Evolutionary conservation across 2,113 vertebrate species (phyloP).

Genomic region (Cheirogaleus medius): DNA sequence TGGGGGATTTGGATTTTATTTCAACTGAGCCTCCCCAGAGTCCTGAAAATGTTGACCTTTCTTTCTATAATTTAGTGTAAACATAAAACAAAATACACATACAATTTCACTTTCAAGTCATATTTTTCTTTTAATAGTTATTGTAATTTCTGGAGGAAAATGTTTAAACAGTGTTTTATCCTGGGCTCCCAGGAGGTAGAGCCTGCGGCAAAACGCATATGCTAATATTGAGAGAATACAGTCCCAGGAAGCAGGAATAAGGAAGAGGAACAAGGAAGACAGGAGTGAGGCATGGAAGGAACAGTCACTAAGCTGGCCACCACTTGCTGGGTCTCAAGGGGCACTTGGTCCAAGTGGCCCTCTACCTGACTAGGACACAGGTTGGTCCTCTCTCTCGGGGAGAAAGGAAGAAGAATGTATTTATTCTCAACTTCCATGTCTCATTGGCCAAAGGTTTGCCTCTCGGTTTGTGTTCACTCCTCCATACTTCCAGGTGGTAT

Average conservation of each 20-base stretch:
- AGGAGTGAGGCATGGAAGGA: background rate
- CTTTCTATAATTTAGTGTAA: background rate
- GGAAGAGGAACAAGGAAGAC: no score
- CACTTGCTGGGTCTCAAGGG: background rate
- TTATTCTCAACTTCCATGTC: background rate
- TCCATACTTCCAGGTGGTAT: no score
- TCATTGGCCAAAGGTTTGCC: background rate
- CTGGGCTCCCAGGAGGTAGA: background rate
- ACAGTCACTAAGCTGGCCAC: background rate
- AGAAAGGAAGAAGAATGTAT: background rate
- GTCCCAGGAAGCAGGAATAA: background rate
- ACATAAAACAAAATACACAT: background rate
- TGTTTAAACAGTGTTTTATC: background rate
- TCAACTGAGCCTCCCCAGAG: background rate
- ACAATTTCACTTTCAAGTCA: background rate
- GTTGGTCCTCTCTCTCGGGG: background rate
- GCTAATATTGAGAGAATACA: background rate
- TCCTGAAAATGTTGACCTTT: background rate
- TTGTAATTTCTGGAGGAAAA: background rate
- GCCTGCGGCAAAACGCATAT: background rate
- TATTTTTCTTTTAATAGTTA: slow-evolving; percentile 8
- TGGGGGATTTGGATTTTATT: slow-evolving; percentile 1
- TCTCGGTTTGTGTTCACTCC: background rate
- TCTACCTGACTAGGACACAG: background rate
- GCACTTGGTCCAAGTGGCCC: background rate